Base-by-base conservation (phyloP, 2,888 invertebrate genomes). In the Clostera curtula region DNA sequence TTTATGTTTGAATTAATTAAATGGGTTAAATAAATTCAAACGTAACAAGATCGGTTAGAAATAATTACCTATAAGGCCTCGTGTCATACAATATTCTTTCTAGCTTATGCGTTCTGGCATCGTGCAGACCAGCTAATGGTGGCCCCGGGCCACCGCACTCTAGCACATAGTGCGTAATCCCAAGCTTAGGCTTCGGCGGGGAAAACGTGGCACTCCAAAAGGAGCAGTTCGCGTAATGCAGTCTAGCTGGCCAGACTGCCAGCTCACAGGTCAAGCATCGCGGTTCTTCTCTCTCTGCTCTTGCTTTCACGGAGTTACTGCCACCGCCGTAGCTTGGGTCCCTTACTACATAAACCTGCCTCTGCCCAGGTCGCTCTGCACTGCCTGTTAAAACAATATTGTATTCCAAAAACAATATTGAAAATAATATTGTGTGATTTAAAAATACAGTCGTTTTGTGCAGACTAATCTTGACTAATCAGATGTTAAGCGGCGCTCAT, bases 91-190 rank as follows among this genome's bases (percentile, higher is more conserved):
- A 84, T 53, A 92, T 87, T 70, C 90, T 88, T 43, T 91, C 86
- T 72, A 93, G 85, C 64, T 90, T 90, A 75, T 93, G 93, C 24
- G 89, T 90, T 52, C 86, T 86, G 54, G 90, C 89, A 44, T 89
- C 88, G 69, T 94, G 93, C 45, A 93, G 87, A 12, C 89, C 93
- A 22, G 93, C 93, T 50, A 93, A 86, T 35, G 97, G 96, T 41
- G 96, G 88, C 35, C 93, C 94, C 20, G 96, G 96, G n/a, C 97
- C 97, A 53, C 92, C 90, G 73, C 97, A 97, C 62, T 93, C 90
- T 49, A 96, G 86, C 47, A 95, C 94, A 69, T 94, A 95, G 63
- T 82, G 80, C 31, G 80, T 72, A 48, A 83, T 80, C 79, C 82
- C 84, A 27, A 72, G 61, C 29, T 60, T 66, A 6, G 79, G 74